Evolutionary conservation across 2,113 vertebrate genomes (phyloP), one percentile per base, ranked within the genome.

Genomic region (Centrocercus urophasianus): DNA sequence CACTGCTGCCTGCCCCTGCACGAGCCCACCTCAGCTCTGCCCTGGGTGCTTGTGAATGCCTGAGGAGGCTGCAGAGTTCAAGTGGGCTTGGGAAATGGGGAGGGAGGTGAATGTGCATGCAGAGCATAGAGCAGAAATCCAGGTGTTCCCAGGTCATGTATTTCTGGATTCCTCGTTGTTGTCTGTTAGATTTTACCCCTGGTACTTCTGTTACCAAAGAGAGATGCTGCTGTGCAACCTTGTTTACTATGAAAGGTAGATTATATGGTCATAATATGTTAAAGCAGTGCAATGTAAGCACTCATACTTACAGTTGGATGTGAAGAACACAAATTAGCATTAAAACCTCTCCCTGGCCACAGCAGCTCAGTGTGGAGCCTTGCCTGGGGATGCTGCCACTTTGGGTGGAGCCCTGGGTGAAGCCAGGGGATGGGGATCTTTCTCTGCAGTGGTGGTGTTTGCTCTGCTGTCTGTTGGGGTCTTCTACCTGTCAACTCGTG

Each of bases 81-180:
- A 38, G 63, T 1, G 16, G 2, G 1, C 2, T 56, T 10, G 11
- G 52, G 65, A 27, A 16, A 1, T 0, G 10, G 50, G 59, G 6
- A 2, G 40, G 0, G 18, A 0, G 11, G 34, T 5, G 71, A 5
- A 17, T 45, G 76, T 10, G 40, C 13, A 0, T 4, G 14, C 25
- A 10, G 48, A 59, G 47, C 36, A 18, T 25, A 4, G 5, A 5
- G 67, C 61, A 43, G 38, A 2, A 50, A 50, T 7, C 28, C 36
- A 27, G 8, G 22, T 7, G 14, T 11, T 34, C 43, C 30, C 16
- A 2, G 52, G 5, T 11, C 25, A n/a, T 36, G 47, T 52, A 25
- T 5, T 50, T 15, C 19, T 30, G 6, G 4, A 52, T 40, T 34
- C 12, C 56, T 14, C 16, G 0, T 1, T 47, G n/a, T 15, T 21